Base-by-base conservation (phyloP, 2,888 invertebrate genomes). In the Phanerotoma sp. region DNA sequence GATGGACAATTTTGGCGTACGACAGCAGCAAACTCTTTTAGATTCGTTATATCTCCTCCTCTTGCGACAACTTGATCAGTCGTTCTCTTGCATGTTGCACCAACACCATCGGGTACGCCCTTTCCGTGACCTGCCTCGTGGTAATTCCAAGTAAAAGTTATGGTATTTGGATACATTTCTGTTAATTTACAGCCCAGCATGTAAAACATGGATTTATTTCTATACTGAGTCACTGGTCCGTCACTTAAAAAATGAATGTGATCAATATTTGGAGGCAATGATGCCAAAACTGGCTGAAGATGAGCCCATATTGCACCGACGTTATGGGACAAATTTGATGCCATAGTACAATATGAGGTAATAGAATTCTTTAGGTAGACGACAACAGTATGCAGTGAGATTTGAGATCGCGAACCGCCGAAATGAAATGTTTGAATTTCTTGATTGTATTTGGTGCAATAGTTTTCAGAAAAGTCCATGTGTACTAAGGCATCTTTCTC, bases 281-380 rank as follows among this genome's bases (percentile, higher is more conserved):
- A 50, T 25, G 60, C 13, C 10, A 71, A 61, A 28, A 72, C 56
- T 58, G 73, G 74, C 28, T 59, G 50, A 28, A 77, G 54, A 60
- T 77, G 74, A 32, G 69, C 70, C 73, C 77, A 77, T 45, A 78
- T 71, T n/a, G 73, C 74, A 41, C 65, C 62, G 30, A 74, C 69
- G 41, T 67, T 65, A 66, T 78, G 77, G 6, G 65, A 51, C 4
- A 69, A 56, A 52, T 62, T 64, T 53, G 68, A 52, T 7, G 72
- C 74, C 3, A 77, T 51, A 21, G 72, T 65, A 55, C 71, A 69
- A 56, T 63, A 68, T 6, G 25, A 25, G 5, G 5, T 25, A 7
- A 25, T 25, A 25, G 25, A 25, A 7, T 25, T 25, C 7, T 25
- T 3, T 64, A 65, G 20, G 44, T 75, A 75, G 5, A 71, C 56